Percentiles rank a stretch among this genome's conserved stretches.
phyloP scores from a whole-genome alignment of 2,888 invertebrate species.

The Amiota communis region DNA sequence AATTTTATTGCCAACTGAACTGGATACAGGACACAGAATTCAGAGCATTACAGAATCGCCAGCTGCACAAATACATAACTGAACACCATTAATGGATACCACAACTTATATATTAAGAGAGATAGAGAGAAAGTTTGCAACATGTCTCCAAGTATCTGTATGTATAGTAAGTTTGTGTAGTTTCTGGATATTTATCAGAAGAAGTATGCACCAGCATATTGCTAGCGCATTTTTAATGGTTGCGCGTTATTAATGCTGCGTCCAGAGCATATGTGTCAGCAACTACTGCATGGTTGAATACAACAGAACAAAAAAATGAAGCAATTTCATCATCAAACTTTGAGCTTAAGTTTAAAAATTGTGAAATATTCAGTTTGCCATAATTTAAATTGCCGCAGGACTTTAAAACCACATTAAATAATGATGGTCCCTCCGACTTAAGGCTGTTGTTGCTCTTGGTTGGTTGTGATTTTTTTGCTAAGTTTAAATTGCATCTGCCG shows the following conservation, averaged over 20 bases:
- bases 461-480: background rate
- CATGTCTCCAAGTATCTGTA: background rate
- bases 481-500: slow-evolving; percentile 10
- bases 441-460: slow-evolving; percentile 10
- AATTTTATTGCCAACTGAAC: slow-evolving; percentile 57
- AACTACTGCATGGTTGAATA: slow-evolving; percentile 8
- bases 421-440: slow-evolving; percentile 4
- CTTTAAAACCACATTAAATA: slow-evolving; percentile 15
- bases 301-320: slow-evolving; percentile 25
- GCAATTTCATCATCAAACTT: slow-evolving; percentile 36
- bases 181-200: slow-evolving; percentile 13
- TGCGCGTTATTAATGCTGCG: slow-evolving; percentile 53
- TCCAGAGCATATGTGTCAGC: slow-evolving; percentile 38
- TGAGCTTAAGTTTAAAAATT: slow-evolving; percentile 39
- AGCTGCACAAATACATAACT: background rate
- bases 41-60: no score
- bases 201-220: slow-evolving; percentile 20
- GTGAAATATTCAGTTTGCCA: slow-evolving; percentile 48
- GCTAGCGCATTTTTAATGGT: slow-evolving; percentile 22
- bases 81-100: background rate
- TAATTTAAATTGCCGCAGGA: slow-evolving; percentile 34
- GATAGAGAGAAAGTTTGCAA: background rate
- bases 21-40: background rate
- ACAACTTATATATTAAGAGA: background rate
- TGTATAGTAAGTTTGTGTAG: background rate